Evolutionary conservation across 2,113 vertebrate genomes (phyloP).

Genomic region (Hippocampus mohnikei): DNA sequence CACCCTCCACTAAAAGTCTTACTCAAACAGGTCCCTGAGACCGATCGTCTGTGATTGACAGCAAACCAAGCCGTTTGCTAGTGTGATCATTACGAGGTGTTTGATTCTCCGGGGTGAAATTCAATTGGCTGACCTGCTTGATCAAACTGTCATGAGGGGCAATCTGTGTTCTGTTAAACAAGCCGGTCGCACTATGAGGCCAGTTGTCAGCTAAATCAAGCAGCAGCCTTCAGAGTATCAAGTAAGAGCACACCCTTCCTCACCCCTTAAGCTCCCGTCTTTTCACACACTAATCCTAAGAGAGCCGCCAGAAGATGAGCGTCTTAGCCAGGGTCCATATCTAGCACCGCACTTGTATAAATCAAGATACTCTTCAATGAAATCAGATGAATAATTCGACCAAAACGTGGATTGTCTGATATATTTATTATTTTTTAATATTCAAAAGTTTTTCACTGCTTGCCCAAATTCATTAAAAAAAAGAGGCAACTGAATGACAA

Average conservation of each 20-base stretch:
- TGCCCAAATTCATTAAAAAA: not conserved
- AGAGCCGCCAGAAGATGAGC: conserved; percentile 8
- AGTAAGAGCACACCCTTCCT: conserved; percentile 15
- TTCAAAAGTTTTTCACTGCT: not conserved
- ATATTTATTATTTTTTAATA: not conserved
- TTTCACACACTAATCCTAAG: conserved; percentile 20
- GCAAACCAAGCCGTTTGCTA: not conserved
- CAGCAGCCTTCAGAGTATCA: conserved; percentile 23
- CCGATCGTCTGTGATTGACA: conserved; percentile 4
- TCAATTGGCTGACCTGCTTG: not conserved
- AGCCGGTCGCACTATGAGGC: not conserved
- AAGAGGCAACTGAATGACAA: not conserved
- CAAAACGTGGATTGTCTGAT: not conserved
- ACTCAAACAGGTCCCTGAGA: not conserved
- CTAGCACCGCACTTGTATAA: conserved; percentile 10
- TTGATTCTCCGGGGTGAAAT: not conserved
- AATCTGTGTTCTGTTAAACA: not conserved
- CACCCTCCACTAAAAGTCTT: conserved; percentile 21
- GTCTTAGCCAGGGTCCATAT: not conserved
- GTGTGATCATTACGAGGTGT: not conserved
- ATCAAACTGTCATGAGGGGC: not conserved
- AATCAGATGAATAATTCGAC: not conserved
- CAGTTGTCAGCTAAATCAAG: conserved; percentile 15
- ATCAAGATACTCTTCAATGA: not conserved
- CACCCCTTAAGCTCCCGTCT: conserved; percentile 8